These are phyloP conservation scores for Larimichthys polyactis DNA, from an alignment of 2,113 vertebrate genomes.

Conservation along the genomic window DNA sequence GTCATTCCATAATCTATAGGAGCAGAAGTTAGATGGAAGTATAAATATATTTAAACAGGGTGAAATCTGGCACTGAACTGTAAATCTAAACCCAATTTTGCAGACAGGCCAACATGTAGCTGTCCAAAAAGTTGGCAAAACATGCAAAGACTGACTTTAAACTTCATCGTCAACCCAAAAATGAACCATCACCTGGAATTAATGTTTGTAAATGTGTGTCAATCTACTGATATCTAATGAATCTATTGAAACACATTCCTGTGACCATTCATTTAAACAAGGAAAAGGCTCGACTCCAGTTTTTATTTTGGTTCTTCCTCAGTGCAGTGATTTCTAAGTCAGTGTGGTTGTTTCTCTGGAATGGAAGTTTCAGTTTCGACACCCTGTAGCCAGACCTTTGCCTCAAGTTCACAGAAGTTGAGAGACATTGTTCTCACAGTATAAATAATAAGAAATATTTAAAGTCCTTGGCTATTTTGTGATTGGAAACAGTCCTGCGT, in stretches of 20 bases:
- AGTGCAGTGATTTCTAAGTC: no score
- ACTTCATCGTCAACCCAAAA: not conserved
- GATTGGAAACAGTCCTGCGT: not conserved
- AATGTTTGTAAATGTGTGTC: not conserved
- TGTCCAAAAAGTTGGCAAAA: no score
- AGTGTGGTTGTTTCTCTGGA: no score
- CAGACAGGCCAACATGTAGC: not conserved
- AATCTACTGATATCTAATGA: not conserved
- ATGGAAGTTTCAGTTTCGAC: not conserved
- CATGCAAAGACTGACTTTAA: not conserved
- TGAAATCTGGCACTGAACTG: not conserved
- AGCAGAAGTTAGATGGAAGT: not conserved
- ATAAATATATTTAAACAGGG: no score
- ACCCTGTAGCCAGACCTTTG: slow-evolving; percentile 12
- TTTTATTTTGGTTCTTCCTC: not conserved
- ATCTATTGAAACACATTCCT: not conserved
- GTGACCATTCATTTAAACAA: not conserved
- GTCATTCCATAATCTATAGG: no score
- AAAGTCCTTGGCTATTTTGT: not conserved
- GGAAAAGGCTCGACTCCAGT: not conserved
- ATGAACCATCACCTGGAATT: not conserved
- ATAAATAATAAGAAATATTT: no score
- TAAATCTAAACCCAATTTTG: not conserved
- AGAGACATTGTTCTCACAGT: not conserved
- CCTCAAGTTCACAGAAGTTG: not conserved